Conservation (phyloP, 2,888 invertebrate species). For the Synergus japonicus region DNA sequence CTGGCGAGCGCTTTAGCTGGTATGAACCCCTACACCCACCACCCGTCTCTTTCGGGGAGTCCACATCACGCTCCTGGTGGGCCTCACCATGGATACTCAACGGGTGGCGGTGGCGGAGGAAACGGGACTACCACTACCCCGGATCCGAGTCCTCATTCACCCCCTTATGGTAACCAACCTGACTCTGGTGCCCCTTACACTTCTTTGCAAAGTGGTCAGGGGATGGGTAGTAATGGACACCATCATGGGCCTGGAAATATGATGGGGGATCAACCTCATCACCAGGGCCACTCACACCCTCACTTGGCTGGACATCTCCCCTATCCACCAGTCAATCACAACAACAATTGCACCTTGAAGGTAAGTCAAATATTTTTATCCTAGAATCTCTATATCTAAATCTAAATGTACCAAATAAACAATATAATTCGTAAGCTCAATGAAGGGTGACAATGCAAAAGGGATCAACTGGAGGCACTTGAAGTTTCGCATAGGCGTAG, state of each 20-base stretch:
- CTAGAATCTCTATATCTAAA: background rate
- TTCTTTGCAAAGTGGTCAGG: conserved; percentile 67
- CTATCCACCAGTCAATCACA: conserved; percentile 76
- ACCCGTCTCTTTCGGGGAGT: conserved; percentile 78
- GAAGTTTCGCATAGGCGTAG: too few species aligned
- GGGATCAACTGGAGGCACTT: too few species aligned
- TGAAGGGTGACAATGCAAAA: too few species aligned
- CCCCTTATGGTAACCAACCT: conserved; percentile 70
- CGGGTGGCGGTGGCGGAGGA: conserved; percentile 69
- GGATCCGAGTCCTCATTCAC: conserved; percentile 76
- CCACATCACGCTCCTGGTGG: conserved; percentile 75
- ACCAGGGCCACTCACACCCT: conserved; percentile 79
- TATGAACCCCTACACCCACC: conserved; percentile 88
- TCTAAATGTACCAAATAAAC: too few species aligned
- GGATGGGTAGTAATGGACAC: conserved; percentile 74
- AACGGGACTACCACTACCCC: conserved; percentile 71
- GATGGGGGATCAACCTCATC: conserved; percentile 76
- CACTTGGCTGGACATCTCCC: conserved; percentile 79
- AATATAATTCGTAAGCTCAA: too few species aligned
- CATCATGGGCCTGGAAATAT: conserved; percentile 73
- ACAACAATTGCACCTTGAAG: conserved; percentile 79
- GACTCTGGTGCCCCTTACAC: conserved; percentile 66
- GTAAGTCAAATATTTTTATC: conserved; percentile 59
- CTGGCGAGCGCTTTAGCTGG: conserved; percentile 91
- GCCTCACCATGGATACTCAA: conserved; percentile 77